Percentiles rank a stretch among this genome's conserved stretches.
Evolutionary conservation across 2,113 vertebrate genomes (phyloP).

Genomic region (Cariama cristata): DNA sequence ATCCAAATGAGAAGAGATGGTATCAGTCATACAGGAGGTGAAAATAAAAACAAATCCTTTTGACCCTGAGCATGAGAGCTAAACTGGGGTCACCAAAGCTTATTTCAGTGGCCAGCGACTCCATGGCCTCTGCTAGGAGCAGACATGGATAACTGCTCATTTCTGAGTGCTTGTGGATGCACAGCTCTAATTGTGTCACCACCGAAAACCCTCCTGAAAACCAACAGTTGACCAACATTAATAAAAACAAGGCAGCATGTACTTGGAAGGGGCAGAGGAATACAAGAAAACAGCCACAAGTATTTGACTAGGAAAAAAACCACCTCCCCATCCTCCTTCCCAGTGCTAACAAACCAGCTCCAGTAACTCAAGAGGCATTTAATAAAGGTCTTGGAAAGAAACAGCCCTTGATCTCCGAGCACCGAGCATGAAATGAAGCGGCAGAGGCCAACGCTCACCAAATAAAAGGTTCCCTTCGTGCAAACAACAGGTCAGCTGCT

Average conservation of each 20-base stretch:
- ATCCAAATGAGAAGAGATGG: neutral
- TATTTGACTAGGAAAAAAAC: neutral
- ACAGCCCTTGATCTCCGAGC: neutral
- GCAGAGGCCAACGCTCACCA: neutral
- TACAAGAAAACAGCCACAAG: neutral
- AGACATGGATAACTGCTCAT: neutral
- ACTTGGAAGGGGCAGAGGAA: neutral
- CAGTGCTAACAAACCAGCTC: neutral
- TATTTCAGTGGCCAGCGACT: neutral
- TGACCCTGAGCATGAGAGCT: neutral
- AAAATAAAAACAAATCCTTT: neutral
- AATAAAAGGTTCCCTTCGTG: neutral
- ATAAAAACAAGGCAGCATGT: neutral
- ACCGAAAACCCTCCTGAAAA: neutral
- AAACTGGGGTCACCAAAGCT: neutral
- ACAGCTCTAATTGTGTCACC: neutral
- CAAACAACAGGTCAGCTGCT: neutral
- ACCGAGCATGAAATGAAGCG: neutral
- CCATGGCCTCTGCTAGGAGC: neutral
- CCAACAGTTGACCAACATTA: neutral
- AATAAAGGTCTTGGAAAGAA: neutral
- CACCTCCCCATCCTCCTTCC: neutral
- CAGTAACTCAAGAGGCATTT: neutral
- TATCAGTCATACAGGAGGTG: accelerated
- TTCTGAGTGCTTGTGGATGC: neutral